These are phyloP conservation scores for Stichopus horrens DNA, from an alignment of 53 echinoderm and acorn worm genomes.

Conservation along the genomic window DNA sequence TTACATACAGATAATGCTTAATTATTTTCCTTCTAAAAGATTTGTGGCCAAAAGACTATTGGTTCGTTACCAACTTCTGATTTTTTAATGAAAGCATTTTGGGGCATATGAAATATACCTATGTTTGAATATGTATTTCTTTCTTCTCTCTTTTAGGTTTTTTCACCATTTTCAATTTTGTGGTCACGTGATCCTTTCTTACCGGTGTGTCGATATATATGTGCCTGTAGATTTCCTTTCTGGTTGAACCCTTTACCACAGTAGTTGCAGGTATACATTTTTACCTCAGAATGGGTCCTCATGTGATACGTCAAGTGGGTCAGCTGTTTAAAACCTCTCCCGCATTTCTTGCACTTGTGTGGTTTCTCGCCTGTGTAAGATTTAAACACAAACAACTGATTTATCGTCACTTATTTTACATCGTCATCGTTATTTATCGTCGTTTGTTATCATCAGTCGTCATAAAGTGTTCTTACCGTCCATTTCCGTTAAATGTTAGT, in stretches of 20 bases:
- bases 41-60: not conserved
- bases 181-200: conserved; percentile 47
- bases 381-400: not conserved
- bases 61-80: not conserved
- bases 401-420: too few species aligned
- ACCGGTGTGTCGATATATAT: conserved; percentile 99
- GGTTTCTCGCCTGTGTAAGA: conserved; percentile 88
- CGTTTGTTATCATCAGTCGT: too few species aligned
- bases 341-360: conserved; percentile 97
- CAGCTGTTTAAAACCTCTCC: conserved; percentile 94
- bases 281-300: conserved; percentile 95
- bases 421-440: too few species aligned
- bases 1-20: too few species aligned
- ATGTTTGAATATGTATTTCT: not conserved
- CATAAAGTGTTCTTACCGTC: too few species aligned
- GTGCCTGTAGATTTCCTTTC: conserved; percentile 97
- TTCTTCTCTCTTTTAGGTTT: too few species aligned
- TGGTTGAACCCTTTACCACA: conserved; percentile 99
- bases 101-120: not conserved
- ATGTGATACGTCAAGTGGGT: conserved; percentile 98
- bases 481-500: too few species aligned
- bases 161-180: not conserved
- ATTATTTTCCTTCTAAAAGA: not conserved
- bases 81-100: not conserved
- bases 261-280: conserved; percentile 97